Evolutionary conservation across 2,888 invertebrate species (phyloP).

Genomic region (Tricholauxania praeusta): DNA sequence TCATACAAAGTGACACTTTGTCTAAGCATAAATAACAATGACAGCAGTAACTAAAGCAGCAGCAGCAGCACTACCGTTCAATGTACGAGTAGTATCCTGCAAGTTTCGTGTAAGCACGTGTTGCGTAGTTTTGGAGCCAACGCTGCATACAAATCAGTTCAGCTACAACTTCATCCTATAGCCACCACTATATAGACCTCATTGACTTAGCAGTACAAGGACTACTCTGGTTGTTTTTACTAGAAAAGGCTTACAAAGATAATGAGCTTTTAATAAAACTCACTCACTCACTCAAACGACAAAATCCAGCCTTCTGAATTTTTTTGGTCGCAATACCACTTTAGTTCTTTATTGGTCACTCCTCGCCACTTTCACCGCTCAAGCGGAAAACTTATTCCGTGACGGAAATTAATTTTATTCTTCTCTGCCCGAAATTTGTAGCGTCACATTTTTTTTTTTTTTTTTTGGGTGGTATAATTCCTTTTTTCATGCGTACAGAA

Average conservation of each 20-base stretch:
- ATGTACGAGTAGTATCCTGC: too few relatives aligned
- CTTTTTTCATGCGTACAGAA: background rate
- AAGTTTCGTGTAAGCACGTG: conserved; percentile 15
- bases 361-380: conserved; percentile 5
- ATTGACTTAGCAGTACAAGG: background rate
- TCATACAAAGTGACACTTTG: conserved; percentile 35
- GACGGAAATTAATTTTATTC: conserved; percentile 41
- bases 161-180: background rate
- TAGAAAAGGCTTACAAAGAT: conserved; percentile 22
- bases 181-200: background rate
- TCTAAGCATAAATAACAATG: conserved; percentile 25
- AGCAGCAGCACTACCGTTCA: background rate
- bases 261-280: conserved; percentile 42
- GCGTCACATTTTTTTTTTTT: background rate
- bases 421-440: conserved; percentile 5
- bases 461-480: background rate
- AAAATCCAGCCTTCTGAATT: too few relatives aligned
- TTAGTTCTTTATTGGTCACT: too few relatives aligned
- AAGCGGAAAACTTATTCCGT: conserved; percentile 35
- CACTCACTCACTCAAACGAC: conserved; percentile 8
- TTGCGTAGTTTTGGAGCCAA: conserved; percentile 10
- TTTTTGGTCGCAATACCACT: too few relatives aligned
- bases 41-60: conserved; percentile 11
- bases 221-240: background rate
- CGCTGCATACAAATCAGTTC: conserved; percentile 28